phyloP scores from a whole-genome alignment of 2,888 invertebrate genomes.

The Pandemis cinnamomeana region DNA sequence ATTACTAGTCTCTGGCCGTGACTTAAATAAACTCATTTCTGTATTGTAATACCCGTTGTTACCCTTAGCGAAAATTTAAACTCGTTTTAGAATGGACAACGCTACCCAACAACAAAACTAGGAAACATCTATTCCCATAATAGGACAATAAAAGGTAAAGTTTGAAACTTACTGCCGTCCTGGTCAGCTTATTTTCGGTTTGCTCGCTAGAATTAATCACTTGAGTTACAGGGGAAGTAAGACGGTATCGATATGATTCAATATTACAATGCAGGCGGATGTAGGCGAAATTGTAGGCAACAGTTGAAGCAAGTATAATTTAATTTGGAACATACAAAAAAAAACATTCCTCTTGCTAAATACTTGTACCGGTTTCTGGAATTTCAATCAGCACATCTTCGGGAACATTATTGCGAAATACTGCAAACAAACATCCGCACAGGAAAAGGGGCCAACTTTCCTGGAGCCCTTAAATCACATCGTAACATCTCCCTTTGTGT shows the following conservation, averaged over 20 bases:
- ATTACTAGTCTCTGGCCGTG: too few relatives aligned
- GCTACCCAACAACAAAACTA: constrained; percentile 22
- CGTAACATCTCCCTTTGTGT: constrained; percentile 48
- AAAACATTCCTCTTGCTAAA: neutral
- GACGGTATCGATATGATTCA: neutral
- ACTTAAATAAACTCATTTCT: neutral
- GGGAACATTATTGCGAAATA: constrained; percentile 35
- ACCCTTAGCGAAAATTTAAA: neutral
- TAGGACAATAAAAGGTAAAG: constrained; percentile 65
- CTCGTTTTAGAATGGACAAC: neutral
- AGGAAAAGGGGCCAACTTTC: constrained; percentile 45
- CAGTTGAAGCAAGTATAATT: neutral
- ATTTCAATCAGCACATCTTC: constrained; percentile 32
- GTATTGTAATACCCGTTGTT: neutral
- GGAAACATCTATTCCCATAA: constrained; percentile 59
- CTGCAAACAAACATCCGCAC: constrained; percentile 49
- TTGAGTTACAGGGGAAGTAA: constrained; percentile 42
- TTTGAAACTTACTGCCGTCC: constrained; percentile 53
- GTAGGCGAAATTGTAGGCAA: too few relatives aligned
- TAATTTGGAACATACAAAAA: neutral
- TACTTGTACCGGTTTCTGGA: neutral
- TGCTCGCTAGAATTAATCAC: constrained; percentile 45
- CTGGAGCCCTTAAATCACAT: constrained; percentile 50
- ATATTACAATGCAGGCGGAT: too few relatives aligned
- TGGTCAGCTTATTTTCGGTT: constrained; percentile 57